phyloP scores from a whole-genome alignment of 2,797 vertebrate genomes.

The Sebastes baramenuke region DNA sequence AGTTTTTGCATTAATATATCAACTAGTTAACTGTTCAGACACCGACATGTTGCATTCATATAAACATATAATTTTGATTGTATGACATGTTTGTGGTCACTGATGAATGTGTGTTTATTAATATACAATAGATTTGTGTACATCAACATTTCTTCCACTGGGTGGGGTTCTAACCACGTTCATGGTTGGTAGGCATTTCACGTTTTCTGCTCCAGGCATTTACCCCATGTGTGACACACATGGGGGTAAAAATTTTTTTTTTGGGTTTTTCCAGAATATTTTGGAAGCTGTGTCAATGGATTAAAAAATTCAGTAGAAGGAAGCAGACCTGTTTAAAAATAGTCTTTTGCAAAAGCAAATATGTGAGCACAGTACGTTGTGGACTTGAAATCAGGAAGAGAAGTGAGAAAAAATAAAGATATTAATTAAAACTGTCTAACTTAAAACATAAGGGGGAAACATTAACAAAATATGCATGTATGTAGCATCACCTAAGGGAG shows the following conservation, averaged over 20 bases:
- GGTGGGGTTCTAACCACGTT: conserved; percentile 44
- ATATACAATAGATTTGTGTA: background rate
- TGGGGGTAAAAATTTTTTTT: rapidly evolving
- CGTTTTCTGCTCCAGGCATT: background rate
- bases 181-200: background rate
- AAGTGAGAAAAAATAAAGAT: background rate
- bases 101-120: background rate
- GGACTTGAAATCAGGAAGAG: background rate
- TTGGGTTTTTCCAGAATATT: background rate
- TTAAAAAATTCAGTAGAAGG: background rate
- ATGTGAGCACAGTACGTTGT: background rate
- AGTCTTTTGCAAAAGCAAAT: background rate
- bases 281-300: background rate
- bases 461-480: background rate
- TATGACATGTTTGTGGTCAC: background rate
- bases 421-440: background rate
- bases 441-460: background rate
- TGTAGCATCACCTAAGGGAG: background rate
- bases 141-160: conserved; percentile 49
- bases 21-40: background rate
- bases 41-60: background rate
- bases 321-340: background rate
- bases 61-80: background rate
- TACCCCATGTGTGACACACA: background rate
- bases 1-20: background rate